These are phyloP conservation scores for Dugesia japonica DNA, from an alignment of 2,888 invertebrate species.

Conservation along the genomic window DNA sequence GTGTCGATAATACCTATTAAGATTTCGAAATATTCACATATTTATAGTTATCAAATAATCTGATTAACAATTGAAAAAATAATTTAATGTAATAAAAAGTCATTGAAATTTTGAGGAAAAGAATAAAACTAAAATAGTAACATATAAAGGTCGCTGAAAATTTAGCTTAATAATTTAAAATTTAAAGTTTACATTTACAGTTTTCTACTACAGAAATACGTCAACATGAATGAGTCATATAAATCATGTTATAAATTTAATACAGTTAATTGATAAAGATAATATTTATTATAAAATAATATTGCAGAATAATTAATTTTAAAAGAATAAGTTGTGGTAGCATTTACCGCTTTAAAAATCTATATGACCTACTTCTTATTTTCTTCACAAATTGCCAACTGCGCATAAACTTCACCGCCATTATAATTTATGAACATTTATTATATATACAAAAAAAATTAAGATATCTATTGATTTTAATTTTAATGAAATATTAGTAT, in stretches of 20 bases:
- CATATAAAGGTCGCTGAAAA: not conserved
- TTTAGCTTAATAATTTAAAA: slow-evolving; percentile 8
- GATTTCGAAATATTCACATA: too few species aligned
- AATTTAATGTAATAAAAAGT: too few species aligned
- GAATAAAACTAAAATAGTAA: slow-evolving; percentile 8
- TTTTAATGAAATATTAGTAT: not conserved
- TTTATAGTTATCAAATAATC: too few species aligned
- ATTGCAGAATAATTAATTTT: too few species aligned
- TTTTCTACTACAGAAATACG: not conserved
- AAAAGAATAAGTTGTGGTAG: too few species aligned
- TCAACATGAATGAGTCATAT: not conserved
- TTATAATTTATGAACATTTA: not conserved
- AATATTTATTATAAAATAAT: too few species aligned
- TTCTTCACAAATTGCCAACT: slow-evolving; percentile 15
- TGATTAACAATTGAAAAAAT: too few species aligned
- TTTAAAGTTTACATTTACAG: slow-evolving; percentile 13
- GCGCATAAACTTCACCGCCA: slow-evolving; percentile 15
- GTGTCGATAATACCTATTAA: too few species aligned
- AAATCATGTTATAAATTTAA: not conserved
- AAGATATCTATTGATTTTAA: not conserved
- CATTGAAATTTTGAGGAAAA: too few species aligned
- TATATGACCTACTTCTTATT: slow-evolving; percentile 3
- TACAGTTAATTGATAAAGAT: too few species aligned
- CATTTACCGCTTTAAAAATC: too few species aligned
- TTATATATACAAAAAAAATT: not conserved